Evolutionary conservation across 2,888 invertebrate genomes (phyloP), one percentile per base, ranked within the genome.

Genomic region (Mesorhabditis spiculigera): DNA sequence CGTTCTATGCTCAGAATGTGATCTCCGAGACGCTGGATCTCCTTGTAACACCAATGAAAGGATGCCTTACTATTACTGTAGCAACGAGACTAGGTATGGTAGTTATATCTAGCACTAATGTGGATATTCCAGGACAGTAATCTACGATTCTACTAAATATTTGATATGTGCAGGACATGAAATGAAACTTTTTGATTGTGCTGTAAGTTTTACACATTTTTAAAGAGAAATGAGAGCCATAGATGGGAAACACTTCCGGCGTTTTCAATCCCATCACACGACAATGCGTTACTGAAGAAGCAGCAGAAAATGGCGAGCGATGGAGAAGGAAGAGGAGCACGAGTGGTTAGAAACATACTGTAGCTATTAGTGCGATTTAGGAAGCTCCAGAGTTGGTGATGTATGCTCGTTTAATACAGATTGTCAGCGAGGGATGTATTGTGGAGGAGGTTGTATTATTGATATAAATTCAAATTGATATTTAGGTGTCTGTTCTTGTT

Each of bases 351-450:
- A 72, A 61, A 43, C 63, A 65, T 45, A 44, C n/a, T 42, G 61
- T 58, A 45, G 65, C 66, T 16, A 65, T 45, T 4, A 43, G 28
- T 68, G 67, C n/a, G 16, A 3, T 67, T 64, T 67, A 75, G 79
- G 82, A 43, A 80, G 80, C 5, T 75, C 79, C 2, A 69, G 81
- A 41, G 81, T 81, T 5, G 83, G 83, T 45, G 83, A 83, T 65
- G 76, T 81, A 45, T 83, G 82, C 68, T 71, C 74, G 10, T 82
- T 82, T 68, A 82, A 82, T 67, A 83, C 82, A 5, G 83, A 83
- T 68, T 83, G 83, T 67, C 83, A 83, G 68, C 65, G 81, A 41
- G 82, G 83, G 58, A 83, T 83, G 83, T 83, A 79, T 68, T 83
- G 83, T 65, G 81, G 79, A n/a, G 81, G 78, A n/a, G 83, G 28